Evolutionary conservation across 2,888 invertebrate species (phyloP).

Genomic region (Nemoura dubitans): DNA sequence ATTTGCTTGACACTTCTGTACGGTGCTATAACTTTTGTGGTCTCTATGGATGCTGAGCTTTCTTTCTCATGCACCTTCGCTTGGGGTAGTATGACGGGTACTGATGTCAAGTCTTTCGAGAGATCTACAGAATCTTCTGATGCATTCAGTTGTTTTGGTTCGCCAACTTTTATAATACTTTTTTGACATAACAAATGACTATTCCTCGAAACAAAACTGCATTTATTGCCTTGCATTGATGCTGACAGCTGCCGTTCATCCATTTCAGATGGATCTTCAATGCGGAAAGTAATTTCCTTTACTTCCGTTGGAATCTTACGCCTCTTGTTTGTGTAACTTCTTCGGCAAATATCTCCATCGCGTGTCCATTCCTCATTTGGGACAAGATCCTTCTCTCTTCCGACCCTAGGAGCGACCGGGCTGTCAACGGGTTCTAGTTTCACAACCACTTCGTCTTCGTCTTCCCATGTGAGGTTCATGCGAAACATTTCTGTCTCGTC

Average conservation of each 20-base stretch:
- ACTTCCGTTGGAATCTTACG: background rate
- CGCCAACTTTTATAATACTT: too few species aligned
- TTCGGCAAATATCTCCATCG: background rate
- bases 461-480: background rate
- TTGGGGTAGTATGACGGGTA: too few species aligned
- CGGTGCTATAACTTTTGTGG: too few species aligned
- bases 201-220: too few species aligned
- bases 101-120: too few species aligned
- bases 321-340: background rate
- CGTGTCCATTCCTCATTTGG: background rate
- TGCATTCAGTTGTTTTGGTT: too few species aligned
- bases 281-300: background rate
- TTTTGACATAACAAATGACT: too few species aligned
- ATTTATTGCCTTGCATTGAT: too few species aligned
- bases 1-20: too few species aligned
- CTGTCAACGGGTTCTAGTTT: background rate
- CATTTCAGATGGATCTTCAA: background rate
- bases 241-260: background rate
- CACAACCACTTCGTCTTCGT: background rate
- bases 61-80: too few species aligned
- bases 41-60: too few species aligned
- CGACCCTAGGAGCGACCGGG: background rate
- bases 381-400: background rate
- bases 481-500: background rate
- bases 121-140: too few species aligned